Percentiles rank a stretch among this genome's conserved stretches.
Evolutionary conservation across 2,113 vertebrate genomes (phyloP).

Genomic region (Zootoca vivipara): DNA sequence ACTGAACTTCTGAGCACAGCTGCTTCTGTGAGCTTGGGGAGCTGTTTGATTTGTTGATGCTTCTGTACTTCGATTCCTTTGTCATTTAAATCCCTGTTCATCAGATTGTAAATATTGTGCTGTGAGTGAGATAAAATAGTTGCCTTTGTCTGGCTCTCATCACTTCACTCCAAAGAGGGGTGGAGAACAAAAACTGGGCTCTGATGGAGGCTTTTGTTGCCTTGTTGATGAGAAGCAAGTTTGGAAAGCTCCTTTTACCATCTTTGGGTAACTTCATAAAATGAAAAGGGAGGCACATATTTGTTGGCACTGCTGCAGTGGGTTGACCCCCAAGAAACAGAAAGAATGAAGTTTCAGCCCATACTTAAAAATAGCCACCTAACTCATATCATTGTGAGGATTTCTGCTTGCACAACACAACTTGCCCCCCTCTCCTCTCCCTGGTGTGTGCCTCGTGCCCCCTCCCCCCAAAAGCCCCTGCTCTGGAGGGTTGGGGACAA

Average conservation of each 20-base stretch:
- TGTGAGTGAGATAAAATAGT: background rate
- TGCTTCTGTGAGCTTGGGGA: conserved; percentile 40
- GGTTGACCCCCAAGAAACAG: background rate
- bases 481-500: too few species aligned
- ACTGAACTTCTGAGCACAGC: conserved; percentile 30
- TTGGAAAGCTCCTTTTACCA: background rate
- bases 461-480: too few species aligned
- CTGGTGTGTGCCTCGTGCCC: too few species aligned
- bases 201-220: background rate
- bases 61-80: conserved; percentile 41
- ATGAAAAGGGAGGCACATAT: background rate
- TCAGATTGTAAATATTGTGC: conserved; percentile 40
- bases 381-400: too few species aligned
- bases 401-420: too few species aligned
- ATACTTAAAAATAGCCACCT: background rate
- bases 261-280: background rate
- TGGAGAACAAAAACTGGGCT: background rate
- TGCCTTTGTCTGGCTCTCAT: background rate
- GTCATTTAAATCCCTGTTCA: conserved; percentile 43
- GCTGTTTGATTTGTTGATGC: conserved; percentile 26
- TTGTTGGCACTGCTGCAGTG: background rate
- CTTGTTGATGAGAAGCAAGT: background rate
- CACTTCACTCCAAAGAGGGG: background rate
- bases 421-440: too few species aligned
- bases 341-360: background rate